These are phyloP conservation scores for Papilio dardanus DNA, from an alignment of 1,140 invertebrate species.

Conservation along the genomic window DNA sequence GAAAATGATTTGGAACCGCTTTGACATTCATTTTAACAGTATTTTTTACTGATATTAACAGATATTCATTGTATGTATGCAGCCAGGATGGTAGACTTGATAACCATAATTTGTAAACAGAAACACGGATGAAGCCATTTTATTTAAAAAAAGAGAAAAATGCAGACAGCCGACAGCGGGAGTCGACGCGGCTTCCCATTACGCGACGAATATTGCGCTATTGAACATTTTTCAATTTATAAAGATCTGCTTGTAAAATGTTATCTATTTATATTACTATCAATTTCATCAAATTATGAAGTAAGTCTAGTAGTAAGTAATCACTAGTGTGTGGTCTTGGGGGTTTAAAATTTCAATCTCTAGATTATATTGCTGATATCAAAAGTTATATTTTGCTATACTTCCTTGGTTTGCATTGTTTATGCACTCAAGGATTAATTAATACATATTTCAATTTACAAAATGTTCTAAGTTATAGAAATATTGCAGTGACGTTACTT, in stretches of 20 bases:
- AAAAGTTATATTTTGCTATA: neutral
- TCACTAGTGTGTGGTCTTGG: neutral
- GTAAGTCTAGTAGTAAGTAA: too few species aligned
- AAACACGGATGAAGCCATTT: neutral
- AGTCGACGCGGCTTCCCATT: neutral
- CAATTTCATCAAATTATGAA: neutral
- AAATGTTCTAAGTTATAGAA: too few species aligned
- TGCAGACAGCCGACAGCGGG: conserved; percentile 3
- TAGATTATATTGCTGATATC: neutral
- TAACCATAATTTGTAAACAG: neutral
- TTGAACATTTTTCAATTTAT: conserved; percentile 21
- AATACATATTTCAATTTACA: too few species aligned
- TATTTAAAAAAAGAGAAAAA: conserved; percentile 9
- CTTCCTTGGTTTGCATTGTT: neutral
- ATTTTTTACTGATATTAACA: neutral
- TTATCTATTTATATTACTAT: neutral
- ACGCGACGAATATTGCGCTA: conserved; percentile 12
- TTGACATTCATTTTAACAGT: too few species aligned
- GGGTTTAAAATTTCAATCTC: neutral
- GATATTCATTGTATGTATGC: neutral
- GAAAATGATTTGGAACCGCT: too few species aligned
- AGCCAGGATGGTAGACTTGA: neutral
- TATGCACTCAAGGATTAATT: too few species aligned
- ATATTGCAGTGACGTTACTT: neutral
- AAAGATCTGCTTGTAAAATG: neutral